Evolutionary conservation across 2,797 vertebrate species (phyloP).

Genomic region (Scyliorhinus canicula): DNA sequence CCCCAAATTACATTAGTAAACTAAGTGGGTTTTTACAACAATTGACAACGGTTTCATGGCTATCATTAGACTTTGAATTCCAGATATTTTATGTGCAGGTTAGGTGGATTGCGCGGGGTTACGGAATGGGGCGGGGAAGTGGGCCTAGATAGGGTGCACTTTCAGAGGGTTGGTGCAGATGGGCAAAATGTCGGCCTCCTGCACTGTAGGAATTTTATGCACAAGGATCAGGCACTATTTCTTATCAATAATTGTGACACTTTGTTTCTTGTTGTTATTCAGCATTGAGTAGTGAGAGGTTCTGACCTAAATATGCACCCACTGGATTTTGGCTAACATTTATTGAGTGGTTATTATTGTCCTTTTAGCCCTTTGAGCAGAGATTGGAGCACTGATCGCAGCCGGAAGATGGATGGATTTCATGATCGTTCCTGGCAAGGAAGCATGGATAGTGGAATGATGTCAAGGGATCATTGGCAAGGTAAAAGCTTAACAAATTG

Average conservation of each 20-base stretch:
- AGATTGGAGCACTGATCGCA: neutral
- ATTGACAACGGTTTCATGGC: too few relatives aligned
- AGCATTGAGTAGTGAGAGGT: neutral
- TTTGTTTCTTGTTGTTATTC: neutral
- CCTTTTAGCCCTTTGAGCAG: neutral
- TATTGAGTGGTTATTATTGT: neutral
- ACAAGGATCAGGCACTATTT: neutral
- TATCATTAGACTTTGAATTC: too few relatives aligned
- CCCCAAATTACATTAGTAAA: too few relatives aligned
- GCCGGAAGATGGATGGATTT: slow-evolving; percentile 7
- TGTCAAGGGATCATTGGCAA: slow-evolving; percentile 1
- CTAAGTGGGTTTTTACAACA: too few relatives aligned
- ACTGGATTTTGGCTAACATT: neutral
- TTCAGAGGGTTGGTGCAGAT: too few relatives aligned
- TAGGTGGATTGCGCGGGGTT: too few relatives aligned
- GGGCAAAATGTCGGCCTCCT: too few relatives aligned
- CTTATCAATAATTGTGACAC: neutral
- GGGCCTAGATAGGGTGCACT: too few relatives aligned
- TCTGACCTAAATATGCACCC: neutral
- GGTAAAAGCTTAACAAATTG: neutral
- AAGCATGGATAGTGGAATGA: neutral
- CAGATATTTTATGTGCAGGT: too few relatives aligned
- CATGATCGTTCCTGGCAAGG: slow-evolving; percentile 11
- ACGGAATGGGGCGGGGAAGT: too few relatives aligned
- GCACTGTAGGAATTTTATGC: too few relatives aligned